Base-by-base conservation (phyloP, 2,797 vertebrate species). In the Sitta carolinensis region DNA sequence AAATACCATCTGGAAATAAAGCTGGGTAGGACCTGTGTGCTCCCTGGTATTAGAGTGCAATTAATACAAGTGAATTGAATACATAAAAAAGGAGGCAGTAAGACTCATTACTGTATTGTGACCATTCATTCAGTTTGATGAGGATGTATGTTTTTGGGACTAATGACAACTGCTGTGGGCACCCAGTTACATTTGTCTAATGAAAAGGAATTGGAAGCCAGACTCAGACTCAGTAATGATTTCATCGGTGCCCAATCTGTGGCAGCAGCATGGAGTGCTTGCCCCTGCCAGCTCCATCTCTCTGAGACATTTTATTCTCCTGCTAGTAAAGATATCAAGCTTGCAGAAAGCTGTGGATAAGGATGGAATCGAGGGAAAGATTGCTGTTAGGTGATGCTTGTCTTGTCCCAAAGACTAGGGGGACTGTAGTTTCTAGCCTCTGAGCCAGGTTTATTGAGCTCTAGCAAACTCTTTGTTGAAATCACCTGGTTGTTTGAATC, bases 1-100 rank as follows among this genome's bases (percentile, higher is more conserved):
- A 96, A 96, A 93, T 88, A 78, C 89, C 87, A 84, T 82, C 85
- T 96, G 94, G 85, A 96, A 95, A 74, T 79, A 63, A 78, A 81
- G 55, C 83, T n/a, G 45, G 91, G 2, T 1, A 72, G 92, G 55
- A 88, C 63, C 59, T 55, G 47, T n/a, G 38, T 7, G 25, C 63
- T 88, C 55, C 34, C 66, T 54, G 73, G 34, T 69, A 87, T 78
- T 57, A 70, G 73, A 90, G 55, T 15, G 63, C 91, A 84, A 90
- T 94, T 93, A 94, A 76, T 88, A 50, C 67, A 42, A 86, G 88
- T 43, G 70, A 79, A 66, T 36, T 66, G 86, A 75, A 67, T 48
- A 40, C 23, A 25, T 42, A 48, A 62, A 76, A 73, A 76, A 73
- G 42, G 76, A 45, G 81, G 51, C 21, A 16, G 27, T 70, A 45